Conservation (phyloP, 2,888 invertebrate genomes). For the Helicoverpa assulta region DNA sequence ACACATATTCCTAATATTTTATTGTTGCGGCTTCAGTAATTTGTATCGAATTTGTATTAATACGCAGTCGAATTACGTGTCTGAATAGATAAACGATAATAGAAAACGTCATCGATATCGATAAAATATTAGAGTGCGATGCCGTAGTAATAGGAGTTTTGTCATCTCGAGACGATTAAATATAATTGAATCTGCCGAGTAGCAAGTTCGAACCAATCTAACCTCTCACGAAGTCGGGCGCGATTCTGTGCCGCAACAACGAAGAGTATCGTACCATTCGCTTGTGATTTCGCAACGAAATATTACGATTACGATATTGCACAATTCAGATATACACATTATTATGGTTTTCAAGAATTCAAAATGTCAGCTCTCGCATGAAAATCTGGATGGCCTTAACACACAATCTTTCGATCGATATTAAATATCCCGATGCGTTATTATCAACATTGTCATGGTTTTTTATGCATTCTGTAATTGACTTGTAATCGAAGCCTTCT, state of each 20-base stretch:
- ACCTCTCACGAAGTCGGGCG: slow-evolving; percentile 78
- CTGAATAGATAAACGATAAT: slow-evolving; percentile 65
- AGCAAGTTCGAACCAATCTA: slow-evolving; percentile 76
- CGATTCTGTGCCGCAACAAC: slow-evolving; percentile 77
- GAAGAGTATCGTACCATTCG: slow-evolving; percentile 65
- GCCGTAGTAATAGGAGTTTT: slow-evolving; percentile 73
- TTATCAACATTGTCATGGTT: slow-evolving; percentile 59
- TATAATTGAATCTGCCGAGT: slow-evolving; percentile 80
- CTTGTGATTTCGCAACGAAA: slow-evolving; percentile 72
- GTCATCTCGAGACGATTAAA: slow-evolving; percentile 79
- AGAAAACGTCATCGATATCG: slow-evolving; percentile 68
- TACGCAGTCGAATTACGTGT: slow-evolving; percentile 59
- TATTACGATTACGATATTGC: slow-evolving; percentile 72
- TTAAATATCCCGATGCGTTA: slow-evolving; percentile 58
- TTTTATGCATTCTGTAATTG: slow-evolving; percentile 59
- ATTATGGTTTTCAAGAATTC: slow-evolving; percentile 54
- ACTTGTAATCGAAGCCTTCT: slow-evolving; percentile 65
- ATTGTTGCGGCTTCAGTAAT: slow-evolving; percentile 29
- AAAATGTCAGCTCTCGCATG: slow-evolving; percentile 53
- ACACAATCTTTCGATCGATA: slow-evolving; percentile 39
- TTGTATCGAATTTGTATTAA: slow-evolving; percentile 37
- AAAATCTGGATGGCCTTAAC: slow-evolving; percentile 58
- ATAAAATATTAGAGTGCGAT: slow-evolving; percentile 63
- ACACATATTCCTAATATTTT: slow-evolving; percentile 24
- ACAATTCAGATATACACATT: slow-evolving; percentile 57